phyloP scores from a whole-genome alignment of 2,888 invertebrate genomes.

The Tipula unca region DNA sequence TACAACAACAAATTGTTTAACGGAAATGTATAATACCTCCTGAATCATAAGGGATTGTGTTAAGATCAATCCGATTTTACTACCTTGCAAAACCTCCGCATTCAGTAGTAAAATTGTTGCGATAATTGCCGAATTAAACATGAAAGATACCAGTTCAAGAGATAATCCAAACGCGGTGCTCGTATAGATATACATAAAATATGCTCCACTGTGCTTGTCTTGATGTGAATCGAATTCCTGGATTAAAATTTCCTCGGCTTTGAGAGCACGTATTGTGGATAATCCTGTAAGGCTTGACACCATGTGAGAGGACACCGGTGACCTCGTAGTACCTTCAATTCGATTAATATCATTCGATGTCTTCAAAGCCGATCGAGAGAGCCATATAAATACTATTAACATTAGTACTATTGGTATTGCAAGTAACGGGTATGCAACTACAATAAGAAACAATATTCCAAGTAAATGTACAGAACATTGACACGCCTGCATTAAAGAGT shows the following conservation, averaged over 20 bases:
- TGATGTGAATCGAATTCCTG: slow-evolving; percentile 52
- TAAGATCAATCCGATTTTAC: slow-evolving; percentile 46
- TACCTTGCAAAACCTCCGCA: slow-evolving; percentile 31
- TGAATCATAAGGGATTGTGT: slow-evolving; percentile 45
- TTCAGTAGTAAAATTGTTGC: slow-evolving; percentile 48
- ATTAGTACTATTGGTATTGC: slow-evolving; percentile 51
- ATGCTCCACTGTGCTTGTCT: slow-evolving; percentile 58
- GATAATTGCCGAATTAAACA: slow-evolving; percentile 54
- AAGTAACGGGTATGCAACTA: slow-evolving; percentile 52
- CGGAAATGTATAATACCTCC: slow-evolving; percentile 57
- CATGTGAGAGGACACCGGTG: slow-evolving; percentile 72
- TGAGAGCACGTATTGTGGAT: slow-evolving; percentile 63
- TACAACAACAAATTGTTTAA: slow-evolving; percentile 64
- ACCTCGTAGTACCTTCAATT: slow-evolving; percentile 56
- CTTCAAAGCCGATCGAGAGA: slow-evolving; percentile 54
- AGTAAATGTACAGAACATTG: slow-evolving; percentile 44
- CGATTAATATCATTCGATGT: slow-evolving; percentile 62
- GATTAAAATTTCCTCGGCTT: slow-evolving; percentile 55
- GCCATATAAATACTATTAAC: slow-evolving; percentile 47
- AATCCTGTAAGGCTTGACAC: slow-evolving; percentile 66
- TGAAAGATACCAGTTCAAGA: slow-evolving; percentile 53
- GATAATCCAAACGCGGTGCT: slow-evolving; percentile 57
- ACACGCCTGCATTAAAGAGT: slow-evolving; percentile 56
- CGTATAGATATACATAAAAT: slow-evolving; percentile 55
- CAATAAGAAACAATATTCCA: slow-evolving; percentile 54